phyloP scores from a whole-genome alignment of 2,888 invertebrate genomes.

The Macropis europaea region DNA sequence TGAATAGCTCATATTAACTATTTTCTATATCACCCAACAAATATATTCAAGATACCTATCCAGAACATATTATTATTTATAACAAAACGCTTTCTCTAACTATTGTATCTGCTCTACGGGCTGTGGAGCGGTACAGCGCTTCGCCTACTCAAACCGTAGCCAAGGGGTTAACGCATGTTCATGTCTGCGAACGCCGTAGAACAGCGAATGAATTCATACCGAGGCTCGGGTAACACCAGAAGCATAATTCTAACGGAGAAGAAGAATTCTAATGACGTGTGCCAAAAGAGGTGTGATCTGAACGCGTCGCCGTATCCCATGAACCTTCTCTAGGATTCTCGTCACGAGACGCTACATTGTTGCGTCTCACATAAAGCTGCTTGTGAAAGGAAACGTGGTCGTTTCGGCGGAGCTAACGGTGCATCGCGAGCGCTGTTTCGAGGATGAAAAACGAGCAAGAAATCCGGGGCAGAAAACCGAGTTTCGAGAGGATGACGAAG shows the following conservation, averaged over 20 bases:
- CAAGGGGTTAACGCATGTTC: too few species aligned
- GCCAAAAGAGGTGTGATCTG: conserved; percentile 25
- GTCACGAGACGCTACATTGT: conserved; percentile 8
- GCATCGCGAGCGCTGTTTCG: background rate
- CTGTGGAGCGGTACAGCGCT: too few species aligned
- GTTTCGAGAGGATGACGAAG: background rate
- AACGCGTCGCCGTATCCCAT: background rate
- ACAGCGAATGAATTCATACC: background rate
- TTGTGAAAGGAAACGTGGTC: conserved; percentile 12
- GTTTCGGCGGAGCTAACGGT: conserved; percentile 54
- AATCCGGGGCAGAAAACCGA: background rate
- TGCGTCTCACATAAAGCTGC: conserved; percentile 13
- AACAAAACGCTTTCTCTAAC: too few species aligned
- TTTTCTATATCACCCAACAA: too few species aligned
- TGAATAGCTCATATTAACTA: too few species aligned
- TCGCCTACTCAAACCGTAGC: too few species aligned
- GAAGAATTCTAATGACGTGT: conserved; percentile 23
- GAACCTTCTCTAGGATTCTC: conserved; percentile 12
- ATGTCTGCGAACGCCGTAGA: too few species aligned
- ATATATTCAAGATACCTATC: too few species aligned
- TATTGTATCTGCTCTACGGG: too few species aligned
- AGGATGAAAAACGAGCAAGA: background rate
- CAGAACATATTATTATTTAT: too few species aligned
- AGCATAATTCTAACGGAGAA: conserved; percentile 10
- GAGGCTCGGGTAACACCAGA: too few species aligned